Evolutionary conservation across 1,140 invertebrate genomes (phyloP), one percentile per base, ranked within the genome.

Genomic region (Argopecten irradians): DNA sequence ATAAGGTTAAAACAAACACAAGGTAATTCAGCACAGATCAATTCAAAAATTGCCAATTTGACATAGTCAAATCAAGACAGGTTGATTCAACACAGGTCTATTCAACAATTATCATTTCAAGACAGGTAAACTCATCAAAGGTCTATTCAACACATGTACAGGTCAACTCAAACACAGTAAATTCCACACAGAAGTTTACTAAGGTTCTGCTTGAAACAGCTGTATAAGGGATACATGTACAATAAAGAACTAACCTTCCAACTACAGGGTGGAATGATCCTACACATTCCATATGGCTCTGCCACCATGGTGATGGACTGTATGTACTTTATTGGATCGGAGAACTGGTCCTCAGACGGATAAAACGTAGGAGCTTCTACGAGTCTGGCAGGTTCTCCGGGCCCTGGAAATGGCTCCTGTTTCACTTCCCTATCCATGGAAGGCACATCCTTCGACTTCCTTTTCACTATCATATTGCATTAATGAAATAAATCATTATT

Each of bases 261-360:
- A 93, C 96, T 97, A 9, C 96, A 92, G 0, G 98, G 98, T n/a
- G 98, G 98, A 39, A 99, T 97, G 46, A 99, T 97, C 93, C 97
- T 97, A 93, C 98, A 99, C 89, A 99, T 97, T 0, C 98, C 98
- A 95, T 97, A 98, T 88, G 97, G 97, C 88, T 98, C 97, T 0
- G 98, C 98, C 88, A 97, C 96, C 0, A 97, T 96, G 86, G 97
- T 96, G 34, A 99, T 98, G 90, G 97, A 97, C 90, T 98, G 97
- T 90, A 99, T 98, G 92, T 98, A 99, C 90, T 97, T 97, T 1
- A 99, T 96, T 0, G 98, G 98, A 96, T 99, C 98, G 94, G 97
- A 97, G 92, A 98, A 98, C 94, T 98, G 98, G 93, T 97, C 97
- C 92, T 97, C 97, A 0, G 97, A 97, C 0, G 98, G 98, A 93